These are phyloP conservation scores for Rissa tridactyla DNA, from an alignment of 2,113 vertebrate genomes.

Conservation along the genomic window DNA sequence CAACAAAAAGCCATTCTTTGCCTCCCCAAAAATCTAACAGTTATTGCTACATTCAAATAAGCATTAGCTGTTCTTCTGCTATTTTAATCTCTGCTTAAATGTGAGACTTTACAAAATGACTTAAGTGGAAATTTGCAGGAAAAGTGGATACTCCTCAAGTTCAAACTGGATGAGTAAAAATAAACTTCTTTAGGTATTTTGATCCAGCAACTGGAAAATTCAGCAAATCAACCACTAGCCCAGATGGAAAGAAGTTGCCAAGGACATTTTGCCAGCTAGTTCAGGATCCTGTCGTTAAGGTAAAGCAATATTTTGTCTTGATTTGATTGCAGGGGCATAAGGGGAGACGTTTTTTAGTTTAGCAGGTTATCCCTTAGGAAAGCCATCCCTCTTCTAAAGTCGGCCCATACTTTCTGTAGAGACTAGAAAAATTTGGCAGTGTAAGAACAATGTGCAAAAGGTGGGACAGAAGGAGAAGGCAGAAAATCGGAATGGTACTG, in stretches of 20 bases:
- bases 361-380: not conserved
- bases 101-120: not conserved
- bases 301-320: not conserved
- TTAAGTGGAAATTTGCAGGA: not conserved
- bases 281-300: conserved; percentile 64
- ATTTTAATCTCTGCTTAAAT: not conserved
- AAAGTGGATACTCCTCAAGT: not conserved
- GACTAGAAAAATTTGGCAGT: not conserved
- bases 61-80: not conserved
- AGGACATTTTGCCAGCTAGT: conserved; percentile 66
- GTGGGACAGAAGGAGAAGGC: not conserved
- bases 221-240: conserved; percentile 52
- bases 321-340: not conserved
- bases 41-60: not conserved
- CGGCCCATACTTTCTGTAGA: not conserved
- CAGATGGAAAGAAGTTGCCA: conserved; percentile 65
- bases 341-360: not conserved
- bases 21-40: not conserved
- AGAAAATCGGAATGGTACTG: not conserved
- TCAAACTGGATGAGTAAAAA: not conserved
- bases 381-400: not conserved
- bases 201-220: conserved; percentile 67
- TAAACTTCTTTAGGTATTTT: conserved; percentile 42
- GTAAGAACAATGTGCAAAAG: not conserved
- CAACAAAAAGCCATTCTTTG: not conserved